Evolutionary conservation across 2,113 vertebrate species (phyloP).

Genomic region (Prunella himalayana): DNA sequence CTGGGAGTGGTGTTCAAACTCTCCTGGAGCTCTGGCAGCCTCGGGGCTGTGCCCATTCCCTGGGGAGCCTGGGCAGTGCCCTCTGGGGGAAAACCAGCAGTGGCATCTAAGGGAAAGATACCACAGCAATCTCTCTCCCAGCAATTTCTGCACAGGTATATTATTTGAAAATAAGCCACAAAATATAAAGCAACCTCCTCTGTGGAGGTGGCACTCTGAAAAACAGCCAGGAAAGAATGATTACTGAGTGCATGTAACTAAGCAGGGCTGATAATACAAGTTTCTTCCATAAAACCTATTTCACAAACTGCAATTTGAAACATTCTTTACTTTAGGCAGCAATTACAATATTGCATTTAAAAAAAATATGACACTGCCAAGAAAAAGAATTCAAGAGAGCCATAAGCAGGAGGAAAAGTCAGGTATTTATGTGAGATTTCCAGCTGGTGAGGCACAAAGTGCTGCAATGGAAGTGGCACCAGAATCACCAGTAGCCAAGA

Average conservation of each 20-base stretch:
- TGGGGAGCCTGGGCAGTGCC: not conserved
- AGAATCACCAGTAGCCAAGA: fast-evolving
- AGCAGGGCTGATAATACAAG: not conserved
- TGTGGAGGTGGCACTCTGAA: not conserved
- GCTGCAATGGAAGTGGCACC: not conserved
- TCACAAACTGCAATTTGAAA: not conserved
- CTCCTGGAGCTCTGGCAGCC: not conserved
- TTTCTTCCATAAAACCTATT: not conserved
- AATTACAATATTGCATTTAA: not conserved
- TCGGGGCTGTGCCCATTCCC: not conserved
- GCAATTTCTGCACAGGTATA: not conserved
- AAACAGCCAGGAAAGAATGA: not conserved
- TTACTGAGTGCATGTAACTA: not conserved
- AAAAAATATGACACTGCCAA: not conserved
- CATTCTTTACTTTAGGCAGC: not conserved
- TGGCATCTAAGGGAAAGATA: not conserved
- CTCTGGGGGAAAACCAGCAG: not conserved
- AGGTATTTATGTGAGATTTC: not conserved
- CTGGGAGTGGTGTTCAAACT: fast-evolving
- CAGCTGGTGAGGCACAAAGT: not conserved
- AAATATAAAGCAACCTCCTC: not conserved
- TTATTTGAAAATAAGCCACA: not conserved
- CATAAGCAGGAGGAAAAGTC: not conserved
- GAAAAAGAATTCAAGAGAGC: not conserved
- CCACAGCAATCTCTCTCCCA: not conserved